Conservation (phyloP, 2,113 vertebrate species). For the Zosterops hypoxanthus region DNA sequence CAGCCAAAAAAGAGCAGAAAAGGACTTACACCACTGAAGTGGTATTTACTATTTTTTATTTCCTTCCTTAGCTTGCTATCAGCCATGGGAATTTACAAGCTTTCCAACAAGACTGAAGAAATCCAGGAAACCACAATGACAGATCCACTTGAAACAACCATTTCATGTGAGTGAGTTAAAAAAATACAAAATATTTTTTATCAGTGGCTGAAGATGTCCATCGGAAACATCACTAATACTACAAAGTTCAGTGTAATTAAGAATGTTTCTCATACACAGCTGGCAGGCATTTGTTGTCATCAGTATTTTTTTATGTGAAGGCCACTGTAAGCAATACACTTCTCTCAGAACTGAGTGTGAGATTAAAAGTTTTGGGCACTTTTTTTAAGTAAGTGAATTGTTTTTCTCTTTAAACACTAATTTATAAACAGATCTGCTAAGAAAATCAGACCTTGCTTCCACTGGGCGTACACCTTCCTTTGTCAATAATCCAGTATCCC, state of each 20-base stretch:
- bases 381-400: neutral
- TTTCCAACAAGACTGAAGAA: slow-evolving; percentile 53
- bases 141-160: slow-evolving; percentile 46
- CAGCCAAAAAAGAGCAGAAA: slow-evolving; percentile 48
- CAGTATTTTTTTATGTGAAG: neutral
- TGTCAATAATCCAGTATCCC: neutral
- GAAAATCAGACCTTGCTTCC: neutral
- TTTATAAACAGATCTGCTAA: neutral
- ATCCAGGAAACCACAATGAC: slow-evolving; percentile 65
- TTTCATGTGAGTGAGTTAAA: slow-evolving; percentile 19
- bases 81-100: slow-evolving; percentile 66
- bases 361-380: neutral
- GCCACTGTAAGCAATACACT: neutral
- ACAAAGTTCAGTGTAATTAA: neutral
- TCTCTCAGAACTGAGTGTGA: neutral
- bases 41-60: slow-evolving; percentile 64
- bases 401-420: neutral
- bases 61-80: slow-evolving; percentile 51
- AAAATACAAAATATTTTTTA: slow-evolving; percentile 31
- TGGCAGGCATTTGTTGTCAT: slow-evolving; percentile 5
- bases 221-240: neutral
- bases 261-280: neutral
- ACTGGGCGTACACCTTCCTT: neutral
- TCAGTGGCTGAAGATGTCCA: neutral
- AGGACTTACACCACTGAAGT: slow-evolving; percentile 45